These are phyloP conservation scores for Cheilinus undulatus DNA, from an alignment of 2,113 vertebrate genomes.

Conservation along the genomic window DNA sequence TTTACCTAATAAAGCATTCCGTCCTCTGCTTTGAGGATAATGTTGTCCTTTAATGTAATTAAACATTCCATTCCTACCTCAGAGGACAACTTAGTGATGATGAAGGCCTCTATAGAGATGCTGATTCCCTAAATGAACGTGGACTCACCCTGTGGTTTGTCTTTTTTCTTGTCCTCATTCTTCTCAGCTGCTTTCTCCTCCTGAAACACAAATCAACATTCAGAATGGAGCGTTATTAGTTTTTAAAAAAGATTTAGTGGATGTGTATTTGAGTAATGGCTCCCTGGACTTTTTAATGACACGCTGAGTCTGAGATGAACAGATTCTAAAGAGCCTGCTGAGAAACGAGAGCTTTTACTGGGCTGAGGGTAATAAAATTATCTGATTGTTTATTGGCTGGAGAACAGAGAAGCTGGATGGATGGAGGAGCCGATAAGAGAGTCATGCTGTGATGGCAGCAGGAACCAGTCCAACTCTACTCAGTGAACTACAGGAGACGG, in stretches of 20 bases:
- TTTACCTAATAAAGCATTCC: too few species aligned
- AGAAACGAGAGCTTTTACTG: conserved; percentile 31
- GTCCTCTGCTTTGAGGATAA: too few species aligned
- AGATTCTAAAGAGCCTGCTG: conserved; percentile 21
- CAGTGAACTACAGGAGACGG: background rate
- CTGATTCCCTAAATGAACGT: too few species aligned
- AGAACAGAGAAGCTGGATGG: background rate
- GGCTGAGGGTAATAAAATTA: conserved; percentile 17
- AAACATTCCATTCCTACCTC: too few species aligned
- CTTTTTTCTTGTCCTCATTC: conserved; percentile 70
- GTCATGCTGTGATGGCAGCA: conserved; percentile 6
- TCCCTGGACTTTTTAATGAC: conserved; percentile 27
- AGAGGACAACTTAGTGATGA: too few species aligned
- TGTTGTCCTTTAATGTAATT: too few species aligned
- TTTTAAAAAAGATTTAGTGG: conserved; percentile 26
- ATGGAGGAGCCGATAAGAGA: conserved; percentile 16
- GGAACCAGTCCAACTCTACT: conserved; percentile 18
- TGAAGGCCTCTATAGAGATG: too few species aligned
- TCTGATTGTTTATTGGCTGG: conserved; percentile 22
- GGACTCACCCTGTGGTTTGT: conserved; percentile 69
- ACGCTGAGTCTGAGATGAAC: conserved; percentile 28
- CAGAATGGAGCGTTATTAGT: conserved; percentile 40
- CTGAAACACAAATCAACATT: conserved; percentile 59
- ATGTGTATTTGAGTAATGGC: conserved; percentile 39
- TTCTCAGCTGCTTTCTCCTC: conserved; percentile 67